Conservation (phyloP, 2,113 vertebrate genomes). For the Chamaetylas fuelleborni region DNA sequence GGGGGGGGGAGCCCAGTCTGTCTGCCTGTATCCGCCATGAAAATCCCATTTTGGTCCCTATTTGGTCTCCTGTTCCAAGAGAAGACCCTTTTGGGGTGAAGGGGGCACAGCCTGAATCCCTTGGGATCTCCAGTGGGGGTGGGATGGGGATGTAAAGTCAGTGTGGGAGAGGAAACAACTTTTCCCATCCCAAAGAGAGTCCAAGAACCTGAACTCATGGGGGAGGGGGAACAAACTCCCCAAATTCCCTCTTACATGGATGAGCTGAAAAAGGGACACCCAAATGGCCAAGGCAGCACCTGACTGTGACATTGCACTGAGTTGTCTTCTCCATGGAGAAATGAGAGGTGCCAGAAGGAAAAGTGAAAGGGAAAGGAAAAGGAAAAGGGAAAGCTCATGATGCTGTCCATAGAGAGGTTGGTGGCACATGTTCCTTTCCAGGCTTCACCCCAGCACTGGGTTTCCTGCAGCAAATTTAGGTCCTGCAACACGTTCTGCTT, state of each 20-base stretch:
- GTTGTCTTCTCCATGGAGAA: background rate
- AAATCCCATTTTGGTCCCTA: background rate
- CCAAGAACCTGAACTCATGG: background rate
- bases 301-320: rapidly evolving
- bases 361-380: background rate
- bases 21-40: background rate
- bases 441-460: background rate
- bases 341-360: background rate
- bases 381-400: background rate
- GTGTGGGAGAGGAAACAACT: background rate
- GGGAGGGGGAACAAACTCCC: background rate
- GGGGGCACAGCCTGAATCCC: background rate
- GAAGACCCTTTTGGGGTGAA: background rate
- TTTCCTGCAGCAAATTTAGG: background rate
- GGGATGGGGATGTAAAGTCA: background rate
- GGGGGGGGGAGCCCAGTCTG: background rate
- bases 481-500: background rate
- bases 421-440: background rate
- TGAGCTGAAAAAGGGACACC: background rate
- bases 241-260: background rate
- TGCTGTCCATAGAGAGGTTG: background rate
- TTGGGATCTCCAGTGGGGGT: background rate
- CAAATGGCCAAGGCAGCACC: background rate
- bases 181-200: background rate
- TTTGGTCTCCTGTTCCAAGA: too few relatives aligned